These are phyloP conservation scores for Ephydatia muelleri DNA, from an alignment of 37 sponge, comb jelly and placozoan genomes.

Conservation along the genomic window DNA sequence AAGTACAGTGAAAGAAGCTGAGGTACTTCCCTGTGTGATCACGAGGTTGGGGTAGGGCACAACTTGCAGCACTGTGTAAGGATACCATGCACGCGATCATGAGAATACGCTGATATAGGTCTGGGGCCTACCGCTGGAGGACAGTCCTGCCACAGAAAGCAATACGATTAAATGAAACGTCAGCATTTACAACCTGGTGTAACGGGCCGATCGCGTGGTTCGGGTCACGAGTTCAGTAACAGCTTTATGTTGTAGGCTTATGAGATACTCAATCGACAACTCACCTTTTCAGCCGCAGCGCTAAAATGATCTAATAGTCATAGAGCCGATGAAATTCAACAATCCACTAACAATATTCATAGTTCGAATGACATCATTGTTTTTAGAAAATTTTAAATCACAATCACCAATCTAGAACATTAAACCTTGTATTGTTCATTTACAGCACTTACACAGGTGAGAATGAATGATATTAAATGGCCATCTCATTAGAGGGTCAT, in stretches of 20 bases:
- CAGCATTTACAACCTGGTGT: neutral
- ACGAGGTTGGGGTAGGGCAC: neutral
- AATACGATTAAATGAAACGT: neutral
- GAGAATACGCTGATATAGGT: neutral
- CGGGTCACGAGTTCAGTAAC: too few relatives aligned
- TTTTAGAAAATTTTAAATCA: too few relatives aligned
- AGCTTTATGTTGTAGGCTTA: too few relatives aligned
- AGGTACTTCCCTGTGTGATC: neutral
- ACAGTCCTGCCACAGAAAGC: neutral
- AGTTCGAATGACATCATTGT: too few relatives aligned
- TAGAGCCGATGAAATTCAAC: too few relatives aligned
- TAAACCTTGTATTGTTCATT: too few relatives aligned
- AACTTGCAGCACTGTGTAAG: neutral
- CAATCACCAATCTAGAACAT: too few relatives aligned
- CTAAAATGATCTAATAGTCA: too few relatives aligned
- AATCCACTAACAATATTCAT: too few relatives aligned
- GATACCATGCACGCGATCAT: neutral
- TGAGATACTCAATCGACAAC: too few relatives aligned
- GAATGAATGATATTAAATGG: conserved; percentile 68
- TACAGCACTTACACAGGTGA: conserved; percentile 33
- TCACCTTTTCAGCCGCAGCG: too few relatives aligned
- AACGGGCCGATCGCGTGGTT: too few relatives aligned
- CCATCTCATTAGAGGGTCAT: conserved; percentile 68
- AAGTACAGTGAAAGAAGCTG: neutral
- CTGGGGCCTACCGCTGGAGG: neutral